phyloP scores from a whole-genome alignment of 2,797 vertebrate species.

The Lepidocolaptes lacrymiger region DNA sequence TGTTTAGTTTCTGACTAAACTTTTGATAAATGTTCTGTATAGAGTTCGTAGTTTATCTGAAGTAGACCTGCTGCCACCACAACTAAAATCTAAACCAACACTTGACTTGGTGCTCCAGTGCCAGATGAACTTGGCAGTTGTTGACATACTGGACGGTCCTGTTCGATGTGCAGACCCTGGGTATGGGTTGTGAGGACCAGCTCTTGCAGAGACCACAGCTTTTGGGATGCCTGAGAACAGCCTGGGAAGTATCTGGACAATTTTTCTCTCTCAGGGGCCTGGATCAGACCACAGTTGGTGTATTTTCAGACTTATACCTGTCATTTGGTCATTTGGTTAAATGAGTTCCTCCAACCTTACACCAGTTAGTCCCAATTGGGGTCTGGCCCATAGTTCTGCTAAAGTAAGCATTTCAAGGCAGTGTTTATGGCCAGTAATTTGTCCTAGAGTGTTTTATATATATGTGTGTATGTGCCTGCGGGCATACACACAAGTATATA shows the following conservation, averaged over 20 bases:
- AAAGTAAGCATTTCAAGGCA: not conserved
- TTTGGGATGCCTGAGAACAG: not conserved
- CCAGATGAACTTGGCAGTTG: conserved; percentile 8
- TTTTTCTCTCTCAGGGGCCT: not conserved
- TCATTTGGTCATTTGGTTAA: not conserved
- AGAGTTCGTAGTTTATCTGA: conserved; percentile 38
- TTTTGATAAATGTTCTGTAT: conserved; percentile 59
- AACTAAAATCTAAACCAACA: conserved; percentile 30
- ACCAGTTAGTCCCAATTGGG: not conserved
- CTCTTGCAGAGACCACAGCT: not conserved
- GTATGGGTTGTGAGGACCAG: not conserved
- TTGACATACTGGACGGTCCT: not conserved
- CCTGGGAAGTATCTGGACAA: not conserved
- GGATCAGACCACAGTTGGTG: not conserved
- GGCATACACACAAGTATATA: not conserved
- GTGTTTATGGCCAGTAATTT: conserved; percentile 37
- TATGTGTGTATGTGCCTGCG: not conserved
- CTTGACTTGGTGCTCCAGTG: not conserved
- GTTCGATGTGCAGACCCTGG: not conserved
- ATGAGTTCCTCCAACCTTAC: not conserved
- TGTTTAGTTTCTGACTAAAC: conserved; percentile 41
- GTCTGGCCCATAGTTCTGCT: not conserved
- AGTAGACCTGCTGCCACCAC: conserved; percentile 18
- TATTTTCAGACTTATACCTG: not conserved
- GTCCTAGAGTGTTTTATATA: not conserved